These are phyloP conservation scores for Tachystola acroxantha DNA, from an alignment of 2,888 invertebrate species.

Conservation along the genomic window DNA sequence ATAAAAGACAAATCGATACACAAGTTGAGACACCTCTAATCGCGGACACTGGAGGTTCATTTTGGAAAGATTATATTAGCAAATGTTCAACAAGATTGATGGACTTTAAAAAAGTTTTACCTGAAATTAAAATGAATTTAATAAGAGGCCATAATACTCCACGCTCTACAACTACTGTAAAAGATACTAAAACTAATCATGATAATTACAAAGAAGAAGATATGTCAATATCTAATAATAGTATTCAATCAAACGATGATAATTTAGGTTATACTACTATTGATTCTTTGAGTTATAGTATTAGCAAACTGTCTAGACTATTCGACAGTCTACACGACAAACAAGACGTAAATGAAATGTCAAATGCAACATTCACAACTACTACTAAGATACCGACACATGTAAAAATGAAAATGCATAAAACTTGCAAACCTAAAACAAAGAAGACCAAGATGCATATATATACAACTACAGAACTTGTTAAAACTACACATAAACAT, in stretches of 20 bases:
- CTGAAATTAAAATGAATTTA: not conserved
- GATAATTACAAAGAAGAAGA: not conserved
- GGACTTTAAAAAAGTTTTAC: not conserved
- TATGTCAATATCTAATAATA: not conserved
- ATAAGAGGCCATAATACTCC: not conserved
- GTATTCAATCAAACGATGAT: too few relatives aligned
- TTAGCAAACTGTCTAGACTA: slow-evolving; percentile 31
- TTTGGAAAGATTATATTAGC: slow-evolving; percentile 38
- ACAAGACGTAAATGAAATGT: slow-evolving; percentile 12
- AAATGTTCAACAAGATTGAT: slow-evolving; percentile 14
- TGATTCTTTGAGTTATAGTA: slow-evolving; percentile 21
- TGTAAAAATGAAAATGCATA: not conserved
- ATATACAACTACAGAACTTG: not conserved
- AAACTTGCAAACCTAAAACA: not conserved
- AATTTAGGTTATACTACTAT: not conserved
- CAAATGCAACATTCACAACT: not conserved
- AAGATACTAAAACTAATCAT: not conserved
- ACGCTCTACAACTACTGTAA: not conserved
- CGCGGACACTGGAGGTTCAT: slow-evolving; percentile 31
- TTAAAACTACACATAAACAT: too few relatives aligned
- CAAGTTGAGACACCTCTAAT: slow-evolving; percentile 30
- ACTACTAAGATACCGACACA: not conserved
- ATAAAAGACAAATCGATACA: slow-evolving; percentile 20
- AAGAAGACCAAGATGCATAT: not conserved
- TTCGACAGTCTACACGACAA: slow-evolving; percentile 20